These are phyloP conservation scores for Glandiceps talaboti DNA, from an alignment of 53 echinoderm and acorn worm species.

Conservation along the genomic window DNA sequence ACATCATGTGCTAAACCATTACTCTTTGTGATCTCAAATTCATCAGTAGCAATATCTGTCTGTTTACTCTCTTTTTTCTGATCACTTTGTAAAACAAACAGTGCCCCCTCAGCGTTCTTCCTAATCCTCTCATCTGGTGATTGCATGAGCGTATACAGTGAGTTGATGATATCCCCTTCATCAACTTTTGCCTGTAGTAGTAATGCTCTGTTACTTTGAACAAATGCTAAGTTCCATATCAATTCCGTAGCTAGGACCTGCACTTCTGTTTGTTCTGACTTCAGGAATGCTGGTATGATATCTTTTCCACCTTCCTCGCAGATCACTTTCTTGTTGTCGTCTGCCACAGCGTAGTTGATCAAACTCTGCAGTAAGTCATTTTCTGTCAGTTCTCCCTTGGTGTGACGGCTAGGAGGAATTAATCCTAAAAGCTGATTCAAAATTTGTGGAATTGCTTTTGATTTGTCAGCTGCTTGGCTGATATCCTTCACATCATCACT, in stretches of 20 bases:
- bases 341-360: not conserved
- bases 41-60: not conserved
- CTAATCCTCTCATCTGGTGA: not conserved
- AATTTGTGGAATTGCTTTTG: not conserved
- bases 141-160: not conserved
- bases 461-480: not conserved
- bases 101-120: not conserved
- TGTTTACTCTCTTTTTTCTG: not conserved
- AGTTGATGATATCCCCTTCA: not conserved
- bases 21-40: not conserved
- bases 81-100: not conserved
- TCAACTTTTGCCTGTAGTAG: not conserved
- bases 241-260: not conserved
- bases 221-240: not conserved
- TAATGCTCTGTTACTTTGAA: not conserved
- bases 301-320: not conserved
- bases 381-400: not conserved
- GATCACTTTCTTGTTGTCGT: not conserved
- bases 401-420: not conserved
- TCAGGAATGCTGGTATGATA: not conserved
- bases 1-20: not conserved
- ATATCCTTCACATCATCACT: not conserved
- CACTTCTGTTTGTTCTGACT: not conserved
- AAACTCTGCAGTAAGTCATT: not conserved
- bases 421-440: not conserved